Evolutionary conservation across 92 coral and sea anemone species (phyloP).

Genomic region (Pocillopora meandrina): DNA sequence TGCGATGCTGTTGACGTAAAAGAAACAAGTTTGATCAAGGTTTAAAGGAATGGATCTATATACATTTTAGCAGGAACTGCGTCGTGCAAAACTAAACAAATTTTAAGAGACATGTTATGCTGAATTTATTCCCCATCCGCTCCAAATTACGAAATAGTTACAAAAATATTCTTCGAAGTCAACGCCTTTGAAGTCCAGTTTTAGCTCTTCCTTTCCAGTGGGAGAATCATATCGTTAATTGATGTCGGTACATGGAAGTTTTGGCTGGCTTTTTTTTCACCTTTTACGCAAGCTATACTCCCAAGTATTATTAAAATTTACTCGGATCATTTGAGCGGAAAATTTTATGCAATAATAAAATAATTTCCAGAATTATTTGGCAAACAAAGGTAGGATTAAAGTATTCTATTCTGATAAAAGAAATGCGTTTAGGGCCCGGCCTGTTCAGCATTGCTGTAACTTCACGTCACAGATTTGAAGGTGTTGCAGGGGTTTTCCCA

Average conservation of each 20-base stretch:
- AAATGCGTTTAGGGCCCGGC: background rate
- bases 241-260: background rate
- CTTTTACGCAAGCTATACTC: background rate
- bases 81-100: constrained; percentile 5
- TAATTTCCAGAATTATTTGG: background rate
- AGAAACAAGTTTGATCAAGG: constrained; percentile 4
- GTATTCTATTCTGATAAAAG: background rate
- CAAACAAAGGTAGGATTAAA: constrained; percentile 17
- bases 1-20: constrained; percentile 6
- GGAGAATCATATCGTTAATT: background rate
- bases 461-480: background rate
- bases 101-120: constrained; percentile 8
- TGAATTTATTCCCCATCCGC: background rate
- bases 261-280: too few species aligned
- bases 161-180: constrained; percentile 6
- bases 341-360: constrained; percentile 4
- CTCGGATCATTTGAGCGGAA: background rate
- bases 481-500: constrained; percentile 23
- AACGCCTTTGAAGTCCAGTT: background rate
- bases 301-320: background rate
- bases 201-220: background rate
- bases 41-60: background rate
- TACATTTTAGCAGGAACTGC: constrained; percentile 13
- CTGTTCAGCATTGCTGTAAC: background rate
- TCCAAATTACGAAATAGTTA: background rate